A percentile compares a stretch with the other conserved stretches of the same genome.
Conservation (phyloP, 2,888 invertebrate genomes). For the Sinotaia quadrata region DNA sequence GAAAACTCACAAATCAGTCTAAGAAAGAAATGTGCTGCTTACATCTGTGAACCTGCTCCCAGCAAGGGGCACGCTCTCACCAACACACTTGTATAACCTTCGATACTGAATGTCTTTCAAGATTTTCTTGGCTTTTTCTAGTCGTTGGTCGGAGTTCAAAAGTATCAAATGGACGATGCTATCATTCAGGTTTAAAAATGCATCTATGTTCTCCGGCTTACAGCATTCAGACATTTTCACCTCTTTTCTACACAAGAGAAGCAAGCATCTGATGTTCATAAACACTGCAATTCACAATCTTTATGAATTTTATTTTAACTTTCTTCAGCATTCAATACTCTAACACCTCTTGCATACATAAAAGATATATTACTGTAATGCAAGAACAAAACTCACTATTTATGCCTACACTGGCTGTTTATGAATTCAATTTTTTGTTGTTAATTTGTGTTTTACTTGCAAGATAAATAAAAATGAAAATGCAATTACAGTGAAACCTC, state of each 20-base stretch:
- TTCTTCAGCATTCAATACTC: too few species aligned
- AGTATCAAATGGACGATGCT: conserved; percentile 41
- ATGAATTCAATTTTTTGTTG: too few species aligned
- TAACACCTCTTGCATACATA: too few species aligned
- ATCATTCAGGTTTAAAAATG: conserved; percentile 51
- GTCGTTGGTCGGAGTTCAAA: conserved; percentile 16
- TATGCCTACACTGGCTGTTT: too few species aligned
- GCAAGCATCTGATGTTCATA: background rate
- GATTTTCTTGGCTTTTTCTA: conserved; percentile 37
- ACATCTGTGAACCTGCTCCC: conserved; percentile 2
- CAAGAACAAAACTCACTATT: too few species aligned
- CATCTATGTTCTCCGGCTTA: conserved; percentile 45
- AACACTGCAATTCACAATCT: background rate
- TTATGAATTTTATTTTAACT: too few species aligned
- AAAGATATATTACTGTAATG: too few species aligned
- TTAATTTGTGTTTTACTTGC: too few species aligned
- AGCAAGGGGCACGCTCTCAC: conserved; percentile 28
- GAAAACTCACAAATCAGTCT: too few species aligned
- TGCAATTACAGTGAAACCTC: too few species aligned
- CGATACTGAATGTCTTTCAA: conserved; percentile 41
- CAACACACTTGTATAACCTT: conserved; percentile 41
- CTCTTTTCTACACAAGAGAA: background rate
- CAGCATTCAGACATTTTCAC: conserved; percentile 44
- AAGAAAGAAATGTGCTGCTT: too few species aligned
- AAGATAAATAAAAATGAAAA: too few species aligned